A percentile compares a stretch with the other conserved stretches of the same genome.
These are phyloP conservation scores for Natator depressus DNA, from an alignment of 2,113 vertebrate genomes.

Conservation along the genomic window DNA sequence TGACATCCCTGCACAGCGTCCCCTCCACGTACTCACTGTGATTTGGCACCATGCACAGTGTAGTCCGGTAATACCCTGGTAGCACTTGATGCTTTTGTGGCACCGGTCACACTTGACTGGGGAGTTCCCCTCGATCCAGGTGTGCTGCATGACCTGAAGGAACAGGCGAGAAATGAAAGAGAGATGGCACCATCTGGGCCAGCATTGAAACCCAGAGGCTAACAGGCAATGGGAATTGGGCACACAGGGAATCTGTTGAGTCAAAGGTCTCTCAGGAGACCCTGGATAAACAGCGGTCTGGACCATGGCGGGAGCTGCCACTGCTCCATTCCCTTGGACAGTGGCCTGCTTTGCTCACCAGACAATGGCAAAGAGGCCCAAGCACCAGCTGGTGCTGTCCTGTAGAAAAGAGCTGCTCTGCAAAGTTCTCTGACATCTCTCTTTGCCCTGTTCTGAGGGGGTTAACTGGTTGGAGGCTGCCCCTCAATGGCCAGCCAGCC, in stretches of 20 bases:
- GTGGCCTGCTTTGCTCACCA: not conserved
- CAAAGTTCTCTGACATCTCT: too few relatives aligned
- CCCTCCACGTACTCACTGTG: constrained; percentile 83
- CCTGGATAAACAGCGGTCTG: not conserved
- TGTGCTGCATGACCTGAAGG: constrained; percentile 91
- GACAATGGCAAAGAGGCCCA: not conserved
- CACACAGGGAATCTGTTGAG: not conserved
- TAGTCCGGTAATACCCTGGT: constrained; percentile 93
- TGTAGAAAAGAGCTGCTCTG: not conserved
- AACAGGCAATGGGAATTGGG: not conserved
- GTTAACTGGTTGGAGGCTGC: not conserved
- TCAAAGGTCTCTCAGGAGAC: not conserved
- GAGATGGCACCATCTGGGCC: not conserved
- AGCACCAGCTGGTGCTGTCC: not conserved
- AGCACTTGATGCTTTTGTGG: constrained; percentile 95
- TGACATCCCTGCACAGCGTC: not conserved
- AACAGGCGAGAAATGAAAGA: constrained; percentile 11
- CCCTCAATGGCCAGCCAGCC: not conserved
- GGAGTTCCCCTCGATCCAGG: constrained; percentile 95
- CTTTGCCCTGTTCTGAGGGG: too few relatives aligned
- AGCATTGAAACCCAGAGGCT: not conserved
- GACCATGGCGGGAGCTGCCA: too few relatives aligned
- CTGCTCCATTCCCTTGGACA: not conserved
- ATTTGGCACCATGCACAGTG: constrained; percentile 97
- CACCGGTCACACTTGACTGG: constrained; percentile 93